Evolutionary conservation across 2,113 vertebrate genomes (phyloP).

Genomic region (Dinomys branickii): DNA sequence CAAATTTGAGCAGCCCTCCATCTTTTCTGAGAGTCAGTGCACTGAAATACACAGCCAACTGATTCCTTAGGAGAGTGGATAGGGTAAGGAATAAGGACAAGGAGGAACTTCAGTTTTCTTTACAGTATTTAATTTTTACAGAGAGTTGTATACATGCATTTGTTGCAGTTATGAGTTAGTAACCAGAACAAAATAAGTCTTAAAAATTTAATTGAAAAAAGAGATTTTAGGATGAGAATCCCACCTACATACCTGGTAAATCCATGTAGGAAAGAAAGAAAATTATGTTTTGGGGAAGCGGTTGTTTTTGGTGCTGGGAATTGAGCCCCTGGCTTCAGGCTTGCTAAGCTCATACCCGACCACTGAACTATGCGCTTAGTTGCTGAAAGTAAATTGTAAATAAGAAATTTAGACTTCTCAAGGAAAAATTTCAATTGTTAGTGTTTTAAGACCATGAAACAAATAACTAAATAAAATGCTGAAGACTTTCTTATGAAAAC

Average conservation of each 20-base stretch:
- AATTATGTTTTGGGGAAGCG: neutral
- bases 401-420: neutral
- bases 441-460: constrained; percentile 25
- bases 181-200: neutral
- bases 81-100: neutral
- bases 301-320: neutral
- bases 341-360: neutral
- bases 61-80: neutral
- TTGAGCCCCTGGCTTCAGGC: neutral
- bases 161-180: constrained; percentile 1
- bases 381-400: neutral
- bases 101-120: neutral
- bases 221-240: neutral
- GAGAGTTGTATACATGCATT: neutral
- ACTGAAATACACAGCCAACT: neutral
- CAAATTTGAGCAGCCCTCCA: neutral
- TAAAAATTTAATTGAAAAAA: neutral
- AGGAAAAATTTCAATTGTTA: neutral
- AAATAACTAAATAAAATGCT: neutral
- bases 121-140: neutral
- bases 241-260: neutral
- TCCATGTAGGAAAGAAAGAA: neutral
- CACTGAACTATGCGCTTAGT: neutral
- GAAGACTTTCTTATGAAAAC: constrained; percentile 9
- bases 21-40: neutral